Evolutionary conservation across 2,888 invertebrate species (phyloP), one percentile per base, ranked within the genome.

Genomic region (Diplazon laetatorius): DNA sequence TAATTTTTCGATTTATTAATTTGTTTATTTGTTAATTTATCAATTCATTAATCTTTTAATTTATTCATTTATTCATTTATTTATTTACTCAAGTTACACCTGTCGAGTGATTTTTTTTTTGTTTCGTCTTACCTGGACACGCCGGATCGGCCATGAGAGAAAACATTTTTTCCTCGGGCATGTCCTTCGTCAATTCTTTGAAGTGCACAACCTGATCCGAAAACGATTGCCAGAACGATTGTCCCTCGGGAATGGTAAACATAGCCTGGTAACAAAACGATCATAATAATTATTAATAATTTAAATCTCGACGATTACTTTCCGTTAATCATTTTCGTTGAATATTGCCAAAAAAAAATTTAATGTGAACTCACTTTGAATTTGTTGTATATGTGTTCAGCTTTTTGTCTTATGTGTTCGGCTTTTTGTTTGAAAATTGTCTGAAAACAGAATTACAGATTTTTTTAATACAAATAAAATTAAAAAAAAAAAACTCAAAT

Each of bases 171-270:
- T 93, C 93, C 0, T 93, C 92, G 0, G 92, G 90, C 82, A 96
- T 91, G 78, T 93, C 92, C 74, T 94, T 93, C 0, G 95, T 95
- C 37, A 93, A 92, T 71, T 93, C 92, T 88, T 95, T 94, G 90
- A 96, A 96, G 70, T 93, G 92, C 3, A 93, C 91, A 0, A 95
- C 94, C 81, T 95, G 92, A 68, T 95, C 93, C 3, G 93, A 93
- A 91, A 96, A 96, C 57, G 92, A 93, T 78, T 95, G 94, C 94
- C 94, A 95, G 90, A 96, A 96, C 0, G 94, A 92, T 37, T 94
- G 91, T 0, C 93, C 93, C 10, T 93, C 93, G 0, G 94, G 93
- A 22, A 94, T 91, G 0, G 92, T 91, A 85, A 96, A 95, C 82
- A 95, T 90, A 12, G 92, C 91, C 94, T 95, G 90, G 87, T 76